Base-by-base conservation (phyloP, 2,797 vertebrate species). In the Hoplostethus atlanticus region DNA sequence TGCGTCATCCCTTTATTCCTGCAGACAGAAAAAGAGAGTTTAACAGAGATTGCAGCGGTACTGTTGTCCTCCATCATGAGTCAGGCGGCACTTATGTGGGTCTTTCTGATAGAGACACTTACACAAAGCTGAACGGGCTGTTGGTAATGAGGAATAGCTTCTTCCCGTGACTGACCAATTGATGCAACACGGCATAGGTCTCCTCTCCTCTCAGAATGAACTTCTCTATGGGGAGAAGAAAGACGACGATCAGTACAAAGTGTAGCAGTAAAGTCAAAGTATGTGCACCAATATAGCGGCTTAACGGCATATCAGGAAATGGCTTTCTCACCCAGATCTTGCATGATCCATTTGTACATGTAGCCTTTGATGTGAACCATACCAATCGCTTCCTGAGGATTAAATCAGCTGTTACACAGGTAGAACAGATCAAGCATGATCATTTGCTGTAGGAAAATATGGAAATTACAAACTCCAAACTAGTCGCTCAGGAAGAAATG, bases 51-150 rank as follows among this genome's bases (percentile, higher is more conserved):
- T 40, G 0, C 36, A 73, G 55, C 58, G 47, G 1, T 44, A 47
- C 31, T 5, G 53, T 38, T 56, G 40, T 1, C 1, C 34, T 13
- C 46, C 1, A 12, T 31, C 34, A 34, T 63, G 72, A 66, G 44
- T 72, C 81, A 77, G 25, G 62, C 13, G 16, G 30, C 6, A 42
- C 47, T 40, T 16, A 38, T 15, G 44, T 16, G 16, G 11, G 59
- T 3, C 1, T 40, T 21, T 68, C 25, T 1, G 10, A 60, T 0
- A 36, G 17, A 15, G 12, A 21, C 34, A 93, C 96, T 95, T 80
- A 97, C 96, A 96, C 96, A 83, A 97, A 96, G 88, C 95, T 95
- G 84, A 96, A 97, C 57, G 96, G 96, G 71, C 96, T 97, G 91
- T 97, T 97, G 48, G 95, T 96, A 70, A 97, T 96, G 64, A 97